Evolutionary conservation across 2,888 invertebrate species (phyloP).

Genomic region (Tiphia femorata): DNA sequence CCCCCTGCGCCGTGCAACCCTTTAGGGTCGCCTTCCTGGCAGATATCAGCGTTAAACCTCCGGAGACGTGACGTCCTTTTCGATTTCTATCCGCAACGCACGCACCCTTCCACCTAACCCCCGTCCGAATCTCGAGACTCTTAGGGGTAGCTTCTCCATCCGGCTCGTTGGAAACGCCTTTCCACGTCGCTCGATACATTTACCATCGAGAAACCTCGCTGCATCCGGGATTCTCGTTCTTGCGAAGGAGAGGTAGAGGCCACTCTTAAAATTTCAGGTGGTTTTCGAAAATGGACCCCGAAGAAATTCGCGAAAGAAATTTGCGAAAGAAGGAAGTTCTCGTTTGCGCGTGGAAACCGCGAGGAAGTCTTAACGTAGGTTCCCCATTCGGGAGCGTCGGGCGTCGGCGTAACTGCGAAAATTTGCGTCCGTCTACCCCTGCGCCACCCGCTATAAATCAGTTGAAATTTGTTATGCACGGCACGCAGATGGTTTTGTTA

Average conservation of each 20-base stretch:
- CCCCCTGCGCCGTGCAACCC: conserved; percentile 47
- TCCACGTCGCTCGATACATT: too few relatives aligned
- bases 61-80: conserved; percentile 31
- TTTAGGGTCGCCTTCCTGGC: conserved; percentile 44
- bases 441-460: conserved; percentile 65
- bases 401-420: conserved; percentile 40
- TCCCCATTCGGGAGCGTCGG: conserved; percentile 6
- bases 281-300: too few relatives aligned
- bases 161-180: too few relatives aligned
- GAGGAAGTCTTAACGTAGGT: too few relatives aligned
- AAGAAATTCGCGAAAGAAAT: conserved; percentile 1
- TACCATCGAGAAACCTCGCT: too few relatives aligned
- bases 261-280: too few relatives aligned
- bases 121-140: too few relatives aligned
- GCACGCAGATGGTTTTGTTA: conserved; percentile 70
- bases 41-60: conserved; percentile 44
- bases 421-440: conserved; percentile 45
- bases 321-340: not conserved
- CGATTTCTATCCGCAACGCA: conserved; percentile 33
- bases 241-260: too few relatives aligned
- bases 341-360: not conserved
- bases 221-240: too few relatives aligned
- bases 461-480: conserved; percentile 69
- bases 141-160: too few relatives aligned
- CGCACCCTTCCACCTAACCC: too few relatives aligned